Conservation (phyloP, 2,888 invertebrate species). For the Ommatoiulus sabulosus region DNA sequence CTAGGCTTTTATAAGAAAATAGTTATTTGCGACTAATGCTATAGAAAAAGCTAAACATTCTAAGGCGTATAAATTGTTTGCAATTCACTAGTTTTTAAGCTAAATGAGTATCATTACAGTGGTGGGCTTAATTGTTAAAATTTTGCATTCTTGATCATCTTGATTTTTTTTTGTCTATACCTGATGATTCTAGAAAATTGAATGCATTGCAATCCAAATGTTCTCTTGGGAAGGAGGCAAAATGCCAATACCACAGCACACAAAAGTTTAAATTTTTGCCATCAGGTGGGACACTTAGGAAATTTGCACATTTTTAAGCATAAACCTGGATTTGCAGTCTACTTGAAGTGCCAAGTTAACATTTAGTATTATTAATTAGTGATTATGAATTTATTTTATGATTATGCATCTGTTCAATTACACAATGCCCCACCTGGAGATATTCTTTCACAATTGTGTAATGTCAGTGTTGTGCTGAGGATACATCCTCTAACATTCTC, state of each 20-base stretch:
- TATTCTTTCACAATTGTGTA: not conserved
- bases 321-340: not conserved
- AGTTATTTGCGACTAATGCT: conserved; percentile 44
- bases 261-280: not conserved
- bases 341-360: not conserved
- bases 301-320: not conserved
- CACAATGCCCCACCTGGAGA: not conserved
- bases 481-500: not conserved
- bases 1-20: conserved; percentile 31
- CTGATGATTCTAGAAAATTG: not conserved
- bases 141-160: not conserved
- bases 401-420: not conserved
- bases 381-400: not conserved
- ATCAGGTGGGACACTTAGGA: not conserved
- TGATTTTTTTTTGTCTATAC: not conserved
- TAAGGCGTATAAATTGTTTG: conserved; percentile 29
- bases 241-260: not conserved
- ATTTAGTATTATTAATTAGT: too few relatives aligned
- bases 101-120: not conserved
- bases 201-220: not conserved
- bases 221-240: not conserved
- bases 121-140: not conserved
- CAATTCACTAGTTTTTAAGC: not conserved
- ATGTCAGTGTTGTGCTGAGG: not conserved
- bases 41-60: conserved; percentile 26